These are phyloP conservation scores for Orcinus orca DNA, from an alignment of 2,113 vertebrate genomes.

Conservation along the genomic window DNA sequence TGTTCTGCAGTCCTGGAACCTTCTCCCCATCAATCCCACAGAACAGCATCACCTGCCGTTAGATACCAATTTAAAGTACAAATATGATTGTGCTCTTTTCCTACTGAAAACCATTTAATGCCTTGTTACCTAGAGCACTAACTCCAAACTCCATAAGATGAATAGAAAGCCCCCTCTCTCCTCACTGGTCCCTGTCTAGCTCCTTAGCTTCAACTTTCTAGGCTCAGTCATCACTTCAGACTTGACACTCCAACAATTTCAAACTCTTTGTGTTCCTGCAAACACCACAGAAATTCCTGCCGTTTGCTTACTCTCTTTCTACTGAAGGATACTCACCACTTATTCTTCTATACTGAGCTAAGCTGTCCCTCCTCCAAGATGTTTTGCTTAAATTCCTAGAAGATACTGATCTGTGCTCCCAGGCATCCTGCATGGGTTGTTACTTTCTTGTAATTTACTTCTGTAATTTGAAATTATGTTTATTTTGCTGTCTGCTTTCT, in stretches of 20 bases:
- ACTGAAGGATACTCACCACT: not conserved
- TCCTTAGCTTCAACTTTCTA: not conserved
- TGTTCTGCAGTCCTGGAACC: not conserved
- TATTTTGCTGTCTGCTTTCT: not conserved
- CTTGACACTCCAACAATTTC: not conserved
- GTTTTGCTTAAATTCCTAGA: not conserved
- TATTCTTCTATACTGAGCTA: not conserved
- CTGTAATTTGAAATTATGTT: not conserved
- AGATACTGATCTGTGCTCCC: not conserved
- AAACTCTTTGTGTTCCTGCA: not conserved
- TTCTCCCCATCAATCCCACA: not conserved
- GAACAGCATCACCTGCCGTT: not conserved
- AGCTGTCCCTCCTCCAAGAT: not conserved
- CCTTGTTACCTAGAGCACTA: not conserved
- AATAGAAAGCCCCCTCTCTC: not conserved
- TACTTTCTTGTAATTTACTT: not conserved
- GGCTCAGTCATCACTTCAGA: not conserved
- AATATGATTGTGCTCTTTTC: not conserved
- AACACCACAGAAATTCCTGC: not conserved
- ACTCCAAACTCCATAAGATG: not conserved
- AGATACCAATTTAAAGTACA: not conserved
- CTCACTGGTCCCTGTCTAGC: not conserved
- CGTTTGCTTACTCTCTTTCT: not conserved
- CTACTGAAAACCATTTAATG: not conserved
- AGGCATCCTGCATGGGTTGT: not conserved